These are phyloP conservation scores for Meleagris gallopavo DNA, from an alignment of 2,113 vertebrate species.

Conservation along the genomic window DNA sequence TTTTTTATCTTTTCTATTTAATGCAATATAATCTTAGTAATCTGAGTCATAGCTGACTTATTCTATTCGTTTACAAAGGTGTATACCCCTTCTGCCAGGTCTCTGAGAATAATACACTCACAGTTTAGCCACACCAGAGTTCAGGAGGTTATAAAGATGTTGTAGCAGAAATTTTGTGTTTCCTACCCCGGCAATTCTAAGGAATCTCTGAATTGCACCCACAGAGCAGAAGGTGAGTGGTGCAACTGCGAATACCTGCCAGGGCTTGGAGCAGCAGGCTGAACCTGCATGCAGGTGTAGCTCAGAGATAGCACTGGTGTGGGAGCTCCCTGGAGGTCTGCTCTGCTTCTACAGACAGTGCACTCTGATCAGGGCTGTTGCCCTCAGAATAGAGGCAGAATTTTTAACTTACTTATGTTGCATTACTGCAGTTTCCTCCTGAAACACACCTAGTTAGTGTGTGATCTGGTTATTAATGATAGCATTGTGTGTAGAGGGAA, in stretches of 20 bases:
- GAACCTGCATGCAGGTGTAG: fast-evolving
- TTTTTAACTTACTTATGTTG: not conserved
- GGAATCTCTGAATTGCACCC: not conserved
- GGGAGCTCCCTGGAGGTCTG: not conserved
- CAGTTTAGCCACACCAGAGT: not conserved
- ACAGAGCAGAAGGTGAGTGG: not conserved
- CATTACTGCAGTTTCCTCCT: not conserved
- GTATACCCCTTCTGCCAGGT: not conserved
- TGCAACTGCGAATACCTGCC: not conserved
- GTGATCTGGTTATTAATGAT: not conserved
- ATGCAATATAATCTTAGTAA: not conserved
- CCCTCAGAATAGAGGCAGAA: not conserved
- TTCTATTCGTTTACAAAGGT: not conserved
- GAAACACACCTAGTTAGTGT: fast-evolving
- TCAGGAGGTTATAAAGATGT: not conserved
- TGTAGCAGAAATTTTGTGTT: not conserved
- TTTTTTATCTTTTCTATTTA: not conserved
- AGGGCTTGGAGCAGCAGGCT: not conserved
- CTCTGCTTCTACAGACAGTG: not conserved
- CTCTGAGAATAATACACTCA: fast-evolving
- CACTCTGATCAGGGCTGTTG: not conserved
- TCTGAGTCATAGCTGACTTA: fast-evolving
- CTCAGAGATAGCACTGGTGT: fast-evolving
- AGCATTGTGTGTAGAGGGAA: not conserved
- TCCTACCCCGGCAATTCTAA: fast-evolving